phyloP scores from a whole-genome alignment of 1,140 invertebrate genomes.

The Leptestheria dahalacensis region DNA sequence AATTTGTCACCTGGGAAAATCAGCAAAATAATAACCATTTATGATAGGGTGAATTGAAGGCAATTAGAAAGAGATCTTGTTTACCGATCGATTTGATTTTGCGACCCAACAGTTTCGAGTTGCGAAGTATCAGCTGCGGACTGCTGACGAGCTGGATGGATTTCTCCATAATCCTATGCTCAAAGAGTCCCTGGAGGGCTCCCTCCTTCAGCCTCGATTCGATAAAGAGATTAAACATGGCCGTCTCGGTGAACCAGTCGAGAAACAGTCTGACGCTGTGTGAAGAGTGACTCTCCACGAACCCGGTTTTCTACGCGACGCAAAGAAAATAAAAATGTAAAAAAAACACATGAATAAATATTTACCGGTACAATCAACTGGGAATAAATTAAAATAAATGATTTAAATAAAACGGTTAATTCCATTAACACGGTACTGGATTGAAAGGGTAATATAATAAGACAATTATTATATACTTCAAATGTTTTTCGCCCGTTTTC shows the following conservation, averaged over 20 bases:
- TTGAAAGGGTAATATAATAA: slow-evolving; percentile 12
- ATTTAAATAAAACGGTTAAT: no score
- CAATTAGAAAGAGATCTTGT: background rate
- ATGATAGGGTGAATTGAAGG: background rate
- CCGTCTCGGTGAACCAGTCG: slow-evolving; percentile 68
- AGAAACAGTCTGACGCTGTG: slow-evolving; percentile 51
- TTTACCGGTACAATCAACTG: no score
- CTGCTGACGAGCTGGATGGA: slow-evolving; percentile 15
- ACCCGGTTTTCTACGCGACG: slow-evolving; percentile 34
- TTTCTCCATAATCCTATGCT: slow-evolving; percentile 25
- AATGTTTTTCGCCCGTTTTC: slow-evolving; percentile 35
- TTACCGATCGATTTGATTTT: slow-evolving; percentile 15
- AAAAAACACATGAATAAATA: slow-evolving; percentile 15
- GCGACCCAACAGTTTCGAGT: slow-evolving; percentile 12
- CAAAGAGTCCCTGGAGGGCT: slow-evolving; percentile 24
- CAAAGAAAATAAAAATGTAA: slow-evolving; percentile 34
- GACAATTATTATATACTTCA: slow-evolving; percentile 31
- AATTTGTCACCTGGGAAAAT: slow-evolving; percentile 10
- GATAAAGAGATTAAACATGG: slow-evolving; percentile 50
- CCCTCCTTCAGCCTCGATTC: slow-evolving; percentile 20
- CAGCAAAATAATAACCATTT: background rate
- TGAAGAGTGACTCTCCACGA: slow-evolving; percentile 26
- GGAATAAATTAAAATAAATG: no score
- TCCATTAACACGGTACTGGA: no score
- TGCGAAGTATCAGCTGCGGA: slow-evolving; percentile 10